phyloP scores from a whole-genome alignment of 1,140 invertebrate genomes.

The Zophobas morio region DNA sequence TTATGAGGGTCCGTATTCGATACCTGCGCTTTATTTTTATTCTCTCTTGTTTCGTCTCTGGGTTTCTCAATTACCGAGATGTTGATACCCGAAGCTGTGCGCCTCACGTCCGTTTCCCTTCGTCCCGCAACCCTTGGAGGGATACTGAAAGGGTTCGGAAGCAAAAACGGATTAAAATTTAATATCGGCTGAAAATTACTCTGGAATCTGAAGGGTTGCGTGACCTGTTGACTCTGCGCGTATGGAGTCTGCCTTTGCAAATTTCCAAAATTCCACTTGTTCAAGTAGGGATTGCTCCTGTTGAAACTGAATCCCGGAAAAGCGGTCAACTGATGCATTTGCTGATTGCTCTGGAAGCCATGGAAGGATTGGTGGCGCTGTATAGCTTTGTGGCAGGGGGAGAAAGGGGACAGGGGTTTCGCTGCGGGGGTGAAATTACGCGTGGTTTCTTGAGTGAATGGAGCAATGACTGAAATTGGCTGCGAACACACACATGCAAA shows the following conservation, averaged over 20 bases:
- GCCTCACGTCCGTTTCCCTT: conserved; percentile 57
- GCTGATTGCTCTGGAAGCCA: conserved; percentile 61
- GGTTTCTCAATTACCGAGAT: conserved; percentile 27
- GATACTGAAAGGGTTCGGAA: conserved; percentile 46
- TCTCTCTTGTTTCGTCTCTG: conserved; percentile 1
- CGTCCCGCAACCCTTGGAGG: conserved; percentile 52
- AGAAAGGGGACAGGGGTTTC: conserved; percentile 48
- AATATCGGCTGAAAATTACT: conserved; percentile 44
- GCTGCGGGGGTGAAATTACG: conserved; percentile 49
- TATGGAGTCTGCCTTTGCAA: conserved; percentile 23
- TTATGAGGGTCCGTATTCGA: conserved; percentile 45
- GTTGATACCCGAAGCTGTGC: conserved; percentile 58
- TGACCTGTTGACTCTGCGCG: conserved; percentile 18
- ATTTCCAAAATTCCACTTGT: conserved; percentile 5
- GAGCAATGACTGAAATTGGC: conserved; percentile 67
- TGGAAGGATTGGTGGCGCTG: conserved; percentile 65
- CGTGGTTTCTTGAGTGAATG: conserved; percentile 61
- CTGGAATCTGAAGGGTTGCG: background rate
- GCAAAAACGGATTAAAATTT: conserved; percentile 43
- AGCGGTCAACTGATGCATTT: conserved; percentile 19
- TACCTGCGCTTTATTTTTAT: conserved; percentile 35
- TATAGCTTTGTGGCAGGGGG: conserved; percentile 46
- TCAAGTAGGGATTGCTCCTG: conserved; percentile 39
- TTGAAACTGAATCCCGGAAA: conserved; percentile 33
- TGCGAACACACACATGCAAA: conserved; percentile 65